Base-by-base conservation (phyloP, 2,113 vertebrate genomes). In the Crotalus helleri region DNA sequence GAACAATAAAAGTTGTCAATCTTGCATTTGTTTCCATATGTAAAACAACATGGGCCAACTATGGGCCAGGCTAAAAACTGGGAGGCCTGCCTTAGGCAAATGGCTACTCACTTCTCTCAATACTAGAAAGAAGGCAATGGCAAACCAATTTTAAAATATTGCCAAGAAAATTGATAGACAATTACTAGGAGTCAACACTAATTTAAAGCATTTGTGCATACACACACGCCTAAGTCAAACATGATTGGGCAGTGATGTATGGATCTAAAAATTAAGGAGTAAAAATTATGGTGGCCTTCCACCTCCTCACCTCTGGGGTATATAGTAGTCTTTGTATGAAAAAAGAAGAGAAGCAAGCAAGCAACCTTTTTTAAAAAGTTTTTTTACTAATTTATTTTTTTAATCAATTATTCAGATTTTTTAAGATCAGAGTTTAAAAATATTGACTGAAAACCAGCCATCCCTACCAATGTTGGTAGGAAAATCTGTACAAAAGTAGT, bases 351-450 rank as follows among this genome's bases (percentile, higher is more conserved):
- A 39, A 39, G n/a, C 69, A 81, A 81, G 2, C 69, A 81, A 33
- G 17, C 69, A 74, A 2, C 3, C 29, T 46, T 89, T 58, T 57
- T n/a, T 39, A 39, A 39, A 39, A 39, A 39, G 39, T 39, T 39
- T 39, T 39, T 39, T 39, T 39, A 39, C 94, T 54, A 94, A 33
- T 57, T 91, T 86, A n/a, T 91, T 92, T 94, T 17, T 12, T 26
- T 87, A 2, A 57, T 89, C 12, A 88, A 92, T 90, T 54, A 81
- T 85, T 21, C 13, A 85, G 24, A 26, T 0, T 1, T 19, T 92
- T 61, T 92, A 33, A 33, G 86, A 39, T 54, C 24, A 46, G 39
- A 46, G 12, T 69, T 39, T 39, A 24, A 53, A 74, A 91, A 54
- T 57, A 89, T 39, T 24, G 57, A 58, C 8, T 39, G 85, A 39